Base-by-base conservation (phyloP, 35 echinoderm and acorn worm species). In the Acanthaster planci region DNA sequence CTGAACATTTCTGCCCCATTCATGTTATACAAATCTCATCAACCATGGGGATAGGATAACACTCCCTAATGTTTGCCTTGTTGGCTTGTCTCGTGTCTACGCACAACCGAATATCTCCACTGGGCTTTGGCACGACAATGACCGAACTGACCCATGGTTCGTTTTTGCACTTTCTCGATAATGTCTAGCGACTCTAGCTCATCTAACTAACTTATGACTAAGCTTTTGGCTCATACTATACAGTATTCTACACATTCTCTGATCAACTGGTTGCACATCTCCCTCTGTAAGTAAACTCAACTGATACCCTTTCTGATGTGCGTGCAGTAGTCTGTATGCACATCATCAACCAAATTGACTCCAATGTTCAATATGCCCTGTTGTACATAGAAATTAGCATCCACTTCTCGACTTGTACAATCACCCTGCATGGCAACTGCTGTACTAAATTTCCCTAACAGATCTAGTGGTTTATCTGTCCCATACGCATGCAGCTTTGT, bases 11-110 rank as follows among this genome's bases (percentile, higher is more conserved):
- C 47, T 29, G 67, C 67, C 56, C 82, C 55, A 81, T 90, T 94
- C 87, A 94, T 90, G 17, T 85, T 55, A 36, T 90, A 87, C 78
- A 94, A 67, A 90, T 77, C 52, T 90, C 88, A 51, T 94, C 88
- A 9, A 94, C 92, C 44, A 88, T 94, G 9, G 92, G 92, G 21
- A 94, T 94, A 27, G 84, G 88, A 52, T 90, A 83, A 29, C 60
- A 68, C 32, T 90, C 83, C 76, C 83, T 52, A 12, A 86, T 64
- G 31, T 86, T 81, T 58, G 87, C 87, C 55, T 76, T 82, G 31
- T 94, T 90, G 10, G 92, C 88, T 53, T 87, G 82, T 22, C 92
- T 37, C 87, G 90, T 93, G 76, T 93, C 86, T 44, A 93, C 87
- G 51, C 83, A 94, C 30, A 94, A 42, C 8, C 87, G 8, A 17